Evolutionary conservation across 2,888 invertebrate genomes (phyloP).

Genomic region (Noctua comes): DNA sequence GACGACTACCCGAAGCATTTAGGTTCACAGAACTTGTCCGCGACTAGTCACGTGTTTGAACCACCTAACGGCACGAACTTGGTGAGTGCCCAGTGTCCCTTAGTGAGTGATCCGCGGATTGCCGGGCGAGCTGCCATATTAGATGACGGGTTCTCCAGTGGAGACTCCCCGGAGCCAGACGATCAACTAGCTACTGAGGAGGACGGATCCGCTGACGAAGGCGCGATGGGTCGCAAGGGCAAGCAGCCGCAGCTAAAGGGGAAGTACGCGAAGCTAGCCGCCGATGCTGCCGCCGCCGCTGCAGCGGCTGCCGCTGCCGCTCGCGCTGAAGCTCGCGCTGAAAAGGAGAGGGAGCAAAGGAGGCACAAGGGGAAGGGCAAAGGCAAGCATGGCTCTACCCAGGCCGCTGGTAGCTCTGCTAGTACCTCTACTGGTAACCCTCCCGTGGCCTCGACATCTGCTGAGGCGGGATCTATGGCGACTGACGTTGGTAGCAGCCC

Average conservation of each 20-base stretch:
- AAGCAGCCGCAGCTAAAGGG: constrained; percentile 40
- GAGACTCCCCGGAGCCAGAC: constrained; percentile 45
- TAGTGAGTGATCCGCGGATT: constrained; percentile 7
- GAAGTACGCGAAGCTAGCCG: constrained; percentile 51
- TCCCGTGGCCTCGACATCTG: constrained; percentile 32
- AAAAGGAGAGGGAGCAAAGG: neutral
- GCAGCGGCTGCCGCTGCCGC: constrained; percentile 20
- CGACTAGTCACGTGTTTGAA: constrained; percentile 48
- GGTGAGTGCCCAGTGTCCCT: constrained; percentile 4
- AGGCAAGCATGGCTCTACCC: constrained; percentile 37
- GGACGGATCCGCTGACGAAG: constrained; percentile 36
- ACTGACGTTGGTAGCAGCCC: constrained; percentile 1
- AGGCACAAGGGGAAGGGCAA: constrained; percentile 47
- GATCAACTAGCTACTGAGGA: constrained; percentile 41
- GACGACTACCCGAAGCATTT: constrained; percentile 43
- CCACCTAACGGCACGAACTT: constrained; percentile 26
- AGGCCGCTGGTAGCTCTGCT: neutral
- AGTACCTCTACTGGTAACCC: neutral
- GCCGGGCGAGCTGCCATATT: neutral
- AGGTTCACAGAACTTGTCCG: constrained; percentile 8
- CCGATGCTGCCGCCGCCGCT: constrained; percentile 25
- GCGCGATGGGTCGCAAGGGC: constrained; percentile 40
- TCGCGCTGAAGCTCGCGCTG: constrained; percentile 37
- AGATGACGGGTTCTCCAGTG: constrained; percentile 46
- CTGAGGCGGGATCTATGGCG: neutral